Evolutionary conservation across 2,797 vertebrate genomes (phyloP), one percentile per base, ranked within the genome.

Genomic region (Manis crassicaudata): DNA sequence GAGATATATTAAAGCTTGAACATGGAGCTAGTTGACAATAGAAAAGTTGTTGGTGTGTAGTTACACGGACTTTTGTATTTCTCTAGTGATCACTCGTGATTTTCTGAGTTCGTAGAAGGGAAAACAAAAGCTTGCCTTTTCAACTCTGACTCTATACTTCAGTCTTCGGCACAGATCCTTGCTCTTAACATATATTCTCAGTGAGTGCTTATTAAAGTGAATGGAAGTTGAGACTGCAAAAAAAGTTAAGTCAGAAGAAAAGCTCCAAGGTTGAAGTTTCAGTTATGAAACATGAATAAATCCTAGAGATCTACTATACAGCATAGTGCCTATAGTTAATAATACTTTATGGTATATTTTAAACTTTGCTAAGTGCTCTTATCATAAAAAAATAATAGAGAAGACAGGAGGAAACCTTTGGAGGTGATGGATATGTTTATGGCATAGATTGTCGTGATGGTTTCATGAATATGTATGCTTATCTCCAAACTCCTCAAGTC

Each of bases 171-270:
- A 77, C 5, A 83, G 37, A 79, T 54, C 20, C 27, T 40, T 88
- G 40, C 16, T 80, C 35, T 68, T 91, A 23, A 73, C 29, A 65
- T 37, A 65, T 37, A 9, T 43, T 18, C 32, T 83, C 37, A 37
- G 7, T 76, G 32, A 81, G 58, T 67, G 12, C 54, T 79, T 94
- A 76, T 56, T 43, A 73, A 86, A 43, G 20, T 46, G 17, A 88
- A 65, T n/a, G n/a, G 29, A 60, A 80, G 13, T 46, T 75, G 62
- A 75, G 20, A 95, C 67, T 81, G n/a, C 80, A 37, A 77, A 76
- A 88, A 65, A 90, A 70, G 43, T 80, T 92, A 73, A 83, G 50
- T 50, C 60, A 84, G 5, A 85, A 92, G 52, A 89, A 68, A 83
- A 52, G 32, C 11, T 20, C 58, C 46, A 79, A 65, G 46, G 12